These are phyloP conservation scores for Xestia rhomboidea DNA, from an alignment of 2,888 invertebrate genomes.

Conservation along the genomic window DNA sequence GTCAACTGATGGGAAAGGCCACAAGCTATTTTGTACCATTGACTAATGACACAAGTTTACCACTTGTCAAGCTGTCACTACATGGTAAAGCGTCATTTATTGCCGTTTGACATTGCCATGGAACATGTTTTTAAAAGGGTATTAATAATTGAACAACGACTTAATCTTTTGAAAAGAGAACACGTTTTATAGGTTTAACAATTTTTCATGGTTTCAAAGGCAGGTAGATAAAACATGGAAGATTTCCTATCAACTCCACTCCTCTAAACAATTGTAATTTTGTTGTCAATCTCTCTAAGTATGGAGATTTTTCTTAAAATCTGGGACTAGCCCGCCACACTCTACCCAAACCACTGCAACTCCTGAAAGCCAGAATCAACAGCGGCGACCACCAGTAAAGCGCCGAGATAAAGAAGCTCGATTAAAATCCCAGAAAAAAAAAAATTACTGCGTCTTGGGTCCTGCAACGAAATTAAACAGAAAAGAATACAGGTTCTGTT, in stretches of 20 bases:
- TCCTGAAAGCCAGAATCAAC: too few species aligned
- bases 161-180: constrained; percentile 2
- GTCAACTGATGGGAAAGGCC: constrained; percentile 14
- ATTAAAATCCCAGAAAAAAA: too few species aligned
- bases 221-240: not conserved
- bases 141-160: not conserved
- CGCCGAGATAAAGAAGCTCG: too few species aligned
- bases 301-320: too few species aligned
- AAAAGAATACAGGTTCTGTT: not conserved
- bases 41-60: constrained; percentile 17
- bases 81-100: not conserved
- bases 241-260: not conserved
- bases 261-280: too few species aligned
- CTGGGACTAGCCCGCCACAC: too few species aligned
- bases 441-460: too few species aligned
- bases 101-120: not conserved
- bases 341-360: too few species aligned
- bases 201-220: not conserved
- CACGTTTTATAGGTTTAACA: not conserved
- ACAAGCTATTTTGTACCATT: constrained; percentile 10
- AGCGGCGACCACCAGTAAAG: too few species aligned
- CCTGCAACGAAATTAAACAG: too few species aligned
- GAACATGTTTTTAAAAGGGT: constrained; percentile 9
- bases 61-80: constrained; percentile 19
- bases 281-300: too few species aligned